These are phyloP conservation scores for Palythoa grandis DNA, from an alignment of 92 coral and sea anemone genomes.

Conservation along the genomic window DNA sequence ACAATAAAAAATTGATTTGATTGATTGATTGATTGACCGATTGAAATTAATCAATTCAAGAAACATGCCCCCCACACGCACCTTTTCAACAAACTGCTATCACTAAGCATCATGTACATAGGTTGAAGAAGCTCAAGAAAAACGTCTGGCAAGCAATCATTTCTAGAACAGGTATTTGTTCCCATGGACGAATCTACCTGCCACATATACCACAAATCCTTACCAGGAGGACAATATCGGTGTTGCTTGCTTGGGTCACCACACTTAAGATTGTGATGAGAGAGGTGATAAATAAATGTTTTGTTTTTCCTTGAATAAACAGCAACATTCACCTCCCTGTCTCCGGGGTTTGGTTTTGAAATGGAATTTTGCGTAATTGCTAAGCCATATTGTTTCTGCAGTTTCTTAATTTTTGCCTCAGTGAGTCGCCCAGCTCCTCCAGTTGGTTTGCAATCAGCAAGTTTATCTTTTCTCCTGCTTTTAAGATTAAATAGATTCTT, in stretches of 20 bases:
- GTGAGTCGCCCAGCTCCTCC: no score
- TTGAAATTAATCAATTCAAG: no score
- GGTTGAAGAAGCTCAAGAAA: constrained; percentile 49
- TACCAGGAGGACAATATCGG: constrained; percentile 54
- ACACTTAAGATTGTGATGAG: constrained; percentile 52
- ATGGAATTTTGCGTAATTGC: no score
- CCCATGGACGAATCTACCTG: constrained; percentile 54
- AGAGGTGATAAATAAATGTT: constrained; percentile 57
- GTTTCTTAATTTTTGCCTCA: no score
- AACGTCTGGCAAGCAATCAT: constrained; percentile 52
- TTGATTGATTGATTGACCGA: no score
- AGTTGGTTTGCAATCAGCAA: no score
- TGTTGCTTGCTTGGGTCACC: constrained; percentile 53
- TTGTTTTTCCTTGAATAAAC: constrained; percentile 57
- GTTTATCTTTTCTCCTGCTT: no score
- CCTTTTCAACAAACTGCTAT: constrained; percentile 32
- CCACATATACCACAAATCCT: constrained; percentile 61
- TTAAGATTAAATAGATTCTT: constrained; percentile 30
- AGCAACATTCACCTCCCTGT: constrained; percentile 52
- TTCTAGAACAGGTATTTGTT: constrained; percentile 40
- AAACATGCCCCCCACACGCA: constrained; percentile 49
- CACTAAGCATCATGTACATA: constrained; percentile 48
- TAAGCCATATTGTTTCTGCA: no score
- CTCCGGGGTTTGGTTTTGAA: constrained; percentile 58
- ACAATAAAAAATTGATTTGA: no score